phyloP scores from a whole-genome alignment of 2,113 vertebrate genomes.

The Melanocharis versteri region DNA sequence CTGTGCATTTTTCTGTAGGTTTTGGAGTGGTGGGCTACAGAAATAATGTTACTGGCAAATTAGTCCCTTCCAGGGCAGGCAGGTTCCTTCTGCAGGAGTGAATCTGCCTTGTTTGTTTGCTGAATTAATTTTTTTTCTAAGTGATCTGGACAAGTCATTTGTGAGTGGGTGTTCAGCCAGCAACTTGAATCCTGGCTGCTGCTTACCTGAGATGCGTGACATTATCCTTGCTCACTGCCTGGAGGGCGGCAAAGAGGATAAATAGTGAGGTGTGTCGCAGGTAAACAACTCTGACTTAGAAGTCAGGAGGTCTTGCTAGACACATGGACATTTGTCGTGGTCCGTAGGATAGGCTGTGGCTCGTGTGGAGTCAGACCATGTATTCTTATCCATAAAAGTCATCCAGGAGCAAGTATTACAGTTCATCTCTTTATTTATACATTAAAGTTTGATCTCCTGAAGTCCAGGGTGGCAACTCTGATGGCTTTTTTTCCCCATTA shows the following conservation, averaged over 20 bases:
- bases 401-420: not conserved
- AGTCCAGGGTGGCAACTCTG: not conserved
- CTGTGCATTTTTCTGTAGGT: not conserved
- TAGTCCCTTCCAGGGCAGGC: not conserved
- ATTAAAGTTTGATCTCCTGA: not conserved
- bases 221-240: not conserved
- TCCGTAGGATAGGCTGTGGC: not conserved
- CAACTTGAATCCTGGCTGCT: not conserved
- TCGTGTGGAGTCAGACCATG: not conserved
- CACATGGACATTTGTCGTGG: rapidly evolving
- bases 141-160: not conserved
- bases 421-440: not conserved
- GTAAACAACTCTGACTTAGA: not conserved
- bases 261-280: not conserved
- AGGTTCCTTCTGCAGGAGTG: not conserved
- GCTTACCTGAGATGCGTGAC: not conserved
- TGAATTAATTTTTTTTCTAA: not conserved
- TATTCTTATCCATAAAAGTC: not conserved
- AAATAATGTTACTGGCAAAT: not conserved
- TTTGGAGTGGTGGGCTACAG: not conserved
- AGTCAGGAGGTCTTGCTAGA: not conserved
- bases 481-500: not conserved
- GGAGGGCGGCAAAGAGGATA: not conserved
- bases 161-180: not conserved
- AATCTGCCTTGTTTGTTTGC: not conserved